Evolutionary conservation across 2,888 invertebrate species (phyloP), one percentile per base, ranked within the genome.

Genomic region (Campoplex capitator): DNA sequence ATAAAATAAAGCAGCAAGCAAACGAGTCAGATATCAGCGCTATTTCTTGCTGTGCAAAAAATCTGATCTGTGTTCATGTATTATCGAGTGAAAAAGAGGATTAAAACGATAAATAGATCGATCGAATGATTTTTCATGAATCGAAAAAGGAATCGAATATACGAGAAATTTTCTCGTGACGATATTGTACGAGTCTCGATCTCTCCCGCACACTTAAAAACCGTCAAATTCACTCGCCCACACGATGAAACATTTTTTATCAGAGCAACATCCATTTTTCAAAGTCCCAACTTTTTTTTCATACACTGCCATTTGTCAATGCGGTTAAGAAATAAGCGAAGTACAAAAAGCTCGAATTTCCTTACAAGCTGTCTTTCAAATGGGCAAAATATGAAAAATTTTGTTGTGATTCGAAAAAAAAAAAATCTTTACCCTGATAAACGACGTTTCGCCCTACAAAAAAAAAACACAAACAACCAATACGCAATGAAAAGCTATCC

Each of bases 41-140:
- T 71, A 75, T 78, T 83, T 9, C 83, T 86, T 83, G 75, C 80
- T 80, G 86, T 80, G 83, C 86, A 65, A 84, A 78, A 78, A 86
- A 83, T 86, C 86, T 77, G 38, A 86, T 86, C 73, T 83, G 86
- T 86, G 86, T 86, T 86, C 80, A 83, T 83, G 65, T 68, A 71
- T 78, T 79, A 76, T 42, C 78, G 82, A 85, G 70, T 65, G 76
- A 71, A 38, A 83, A 76, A 32, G 45, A 68, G 18, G n/a, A 23
- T 13, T 23, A 13, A 58, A 58, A 56, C n/a, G 23, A 23, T n/a
- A 23, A 23, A 28, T 45, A 32, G 32, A 67, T 67, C 42, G 75
- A 56, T 74, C 23, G 54, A 70, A 74, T 73, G n/a, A 65, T 18
- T n/a, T 28, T 71, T 18, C 48, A 28, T 71, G 9, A 62, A 48